Evolutionary conservation across 2,888 invertebrate species (phyloP), one percentile per base, ranked within the genome.

Genomic region (Volucella bombylans): DNA sequence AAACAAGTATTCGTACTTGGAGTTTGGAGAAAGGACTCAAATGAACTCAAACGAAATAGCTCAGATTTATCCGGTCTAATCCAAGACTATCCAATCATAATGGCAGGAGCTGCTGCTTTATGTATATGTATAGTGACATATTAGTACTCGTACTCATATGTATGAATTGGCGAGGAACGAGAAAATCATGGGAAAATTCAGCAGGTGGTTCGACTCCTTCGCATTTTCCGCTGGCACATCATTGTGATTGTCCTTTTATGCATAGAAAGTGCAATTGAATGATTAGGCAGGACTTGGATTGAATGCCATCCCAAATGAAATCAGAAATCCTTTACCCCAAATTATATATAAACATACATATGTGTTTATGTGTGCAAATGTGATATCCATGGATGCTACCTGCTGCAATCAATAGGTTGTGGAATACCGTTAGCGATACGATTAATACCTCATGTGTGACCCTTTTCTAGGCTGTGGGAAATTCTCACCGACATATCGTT

Each of bases 71-170:
- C 85, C 85, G 72, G 76, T 72, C 85, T 85, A 85, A 85, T 85
- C 85, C 81, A 85, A 81, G 81, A 81, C 81, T 85, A 85, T 85
- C 85, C 85, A 85, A 85, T 85, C 85, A 85, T 85, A 85, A 77
- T 85, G 77, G 76, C 77, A 77, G 67, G 68, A 71, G 49, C 80
- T 72, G 69, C 38, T 39, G 43, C 23, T 47, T 49, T 31, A 31
- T 31, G 6, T 43, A 2, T 31, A 31, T 31, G 6, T 43, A 2
- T 18, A 62, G 73, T 65, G 71, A 72, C 73, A 82, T 68, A 82
- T 57, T 64, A 62, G 47, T 15, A 6, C 6, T 31, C 31, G 6
- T 31, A 82, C 62, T 64, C 62, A 61, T 15, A 6, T 31, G 11
- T 15, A 6, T 31, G 11, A 10, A 62, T 6, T 15, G 54, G 15